These are phyloP conservation scores for Cephalopachus bancanus DNA, from an alignment of 2,797 vertebrate species.

Conservation along the genomic window DNA sequence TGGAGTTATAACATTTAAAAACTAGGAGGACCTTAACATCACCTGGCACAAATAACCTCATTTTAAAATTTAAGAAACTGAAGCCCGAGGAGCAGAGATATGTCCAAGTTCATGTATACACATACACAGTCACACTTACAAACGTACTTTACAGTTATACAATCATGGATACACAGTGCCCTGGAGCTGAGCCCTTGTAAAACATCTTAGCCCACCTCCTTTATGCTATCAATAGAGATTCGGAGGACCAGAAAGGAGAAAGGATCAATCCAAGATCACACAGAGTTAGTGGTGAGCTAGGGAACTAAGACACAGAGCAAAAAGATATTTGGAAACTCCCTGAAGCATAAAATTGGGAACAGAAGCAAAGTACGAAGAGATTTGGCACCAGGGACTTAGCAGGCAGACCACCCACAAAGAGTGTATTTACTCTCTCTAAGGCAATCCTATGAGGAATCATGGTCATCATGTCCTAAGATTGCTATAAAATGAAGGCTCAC, in stretches of 20 bases:
- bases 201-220: background rate
- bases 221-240: background rate
- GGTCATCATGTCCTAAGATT: background rate
- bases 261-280: background rate
- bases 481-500: background rate
- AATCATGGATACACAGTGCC: background rate
- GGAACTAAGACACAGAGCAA: background rate
- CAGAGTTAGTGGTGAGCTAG: background rate
- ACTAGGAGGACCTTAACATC: background rate
- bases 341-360: constrained; percentile 1
- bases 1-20: background rate
- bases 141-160: background rate
- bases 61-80: constrained; percentile 31
- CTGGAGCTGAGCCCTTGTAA: background rate
- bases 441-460: background rate
- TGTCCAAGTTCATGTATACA: background rate
- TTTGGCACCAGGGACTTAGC: background rate
- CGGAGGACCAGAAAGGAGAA: constrained; percentile 4
- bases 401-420: background rate
- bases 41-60: background rate
- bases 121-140: background rate
- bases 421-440: background rate
- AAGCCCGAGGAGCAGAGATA: background rate
- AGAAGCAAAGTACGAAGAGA: constrained; percentile 33
- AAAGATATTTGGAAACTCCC: constrained; percentile 21